Evolutionary conservation across 37 sponge, comb jelly and placozoan genomes (phyloP).

Genomic region (Beroe forskalii): DNA sequence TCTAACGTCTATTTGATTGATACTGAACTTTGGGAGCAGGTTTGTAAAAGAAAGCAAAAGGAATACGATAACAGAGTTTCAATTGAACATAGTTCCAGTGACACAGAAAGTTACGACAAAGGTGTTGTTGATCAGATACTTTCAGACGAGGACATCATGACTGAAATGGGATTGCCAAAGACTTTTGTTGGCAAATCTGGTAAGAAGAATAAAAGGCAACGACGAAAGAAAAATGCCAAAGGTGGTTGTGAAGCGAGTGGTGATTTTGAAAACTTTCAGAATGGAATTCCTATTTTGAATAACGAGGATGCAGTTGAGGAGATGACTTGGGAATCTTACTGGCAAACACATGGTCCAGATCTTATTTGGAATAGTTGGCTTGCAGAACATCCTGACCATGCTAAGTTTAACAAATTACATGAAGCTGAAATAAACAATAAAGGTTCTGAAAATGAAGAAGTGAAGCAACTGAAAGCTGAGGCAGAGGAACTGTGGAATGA

Average conservation of each 20-base stretch:
- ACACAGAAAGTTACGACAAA: background rate
- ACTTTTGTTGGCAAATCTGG: background rate
- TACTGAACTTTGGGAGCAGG: conserved; percentile 9
- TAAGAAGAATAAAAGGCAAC: background rate
- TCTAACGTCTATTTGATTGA: conserved; percentile 40
- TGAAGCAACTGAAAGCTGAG: conserved; percentile 67
- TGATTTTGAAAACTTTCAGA: background rate
- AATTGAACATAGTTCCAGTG: background rate
- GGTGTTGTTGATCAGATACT: background rate
- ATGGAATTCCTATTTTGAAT: conserved; percentile 53
- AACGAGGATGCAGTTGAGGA: background rate
- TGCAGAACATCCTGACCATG: background rate
- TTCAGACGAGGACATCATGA: background rate
- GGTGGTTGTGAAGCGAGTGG: background rate
- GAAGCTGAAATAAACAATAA: conserved; percentile 15
- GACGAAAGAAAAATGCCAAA: background rate
- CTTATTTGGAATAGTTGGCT: conserved; percentile 60
- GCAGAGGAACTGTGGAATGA: conserved; percentile 77
- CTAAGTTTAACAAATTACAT: conserved; percentile 46
- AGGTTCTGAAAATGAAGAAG: conserved; percentile 66
- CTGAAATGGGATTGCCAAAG: conserved; percentile 34
- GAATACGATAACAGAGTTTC: background rate
- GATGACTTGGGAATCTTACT: conserved; percentile 47
- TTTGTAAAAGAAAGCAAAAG: background rate
- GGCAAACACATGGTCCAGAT: conserved; percentile 60